Conservation (phyloP, 2,797 vertebrate genomes). For the Glyptemys insculpta region DNA sequence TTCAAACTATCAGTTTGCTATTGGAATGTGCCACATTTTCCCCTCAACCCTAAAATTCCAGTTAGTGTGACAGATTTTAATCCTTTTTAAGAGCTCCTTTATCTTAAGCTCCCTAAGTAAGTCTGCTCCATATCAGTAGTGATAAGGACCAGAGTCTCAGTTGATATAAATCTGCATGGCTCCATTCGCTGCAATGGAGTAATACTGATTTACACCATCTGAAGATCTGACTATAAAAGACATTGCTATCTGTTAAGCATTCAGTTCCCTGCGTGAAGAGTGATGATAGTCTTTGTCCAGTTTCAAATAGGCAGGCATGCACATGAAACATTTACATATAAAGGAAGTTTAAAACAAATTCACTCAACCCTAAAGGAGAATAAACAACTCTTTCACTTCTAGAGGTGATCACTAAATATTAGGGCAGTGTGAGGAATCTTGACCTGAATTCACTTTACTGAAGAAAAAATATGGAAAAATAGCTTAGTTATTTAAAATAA, state of each 20-base stretch:
- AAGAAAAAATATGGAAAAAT: background rate
- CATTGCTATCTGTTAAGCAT: background rate
- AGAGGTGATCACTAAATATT: background rate
- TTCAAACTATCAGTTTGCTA: background rate
- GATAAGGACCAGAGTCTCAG: background rate
- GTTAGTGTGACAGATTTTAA: background rate
- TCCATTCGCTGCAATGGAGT: background rate
- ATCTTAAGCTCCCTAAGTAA: background rate
- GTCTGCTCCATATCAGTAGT: background rate
- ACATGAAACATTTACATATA: background rate
- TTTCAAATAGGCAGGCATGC: background rate
- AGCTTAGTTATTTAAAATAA: background rate
- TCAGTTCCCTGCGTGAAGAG: background rate
- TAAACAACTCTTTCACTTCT: background rate
- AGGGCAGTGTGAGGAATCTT: background rate
- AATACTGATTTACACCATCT: background rate
- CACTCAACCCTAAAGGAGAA: background rate
- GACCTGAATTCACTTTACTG: background rate
- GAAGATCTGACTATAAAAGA: background rate
- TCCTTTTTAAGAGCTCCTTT: background rate
- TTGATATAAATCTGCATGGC: background rate
- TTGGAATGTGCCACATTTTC: background rate
- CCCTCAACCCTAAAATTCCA: background rate
- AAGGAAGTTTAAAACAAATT: background rate
- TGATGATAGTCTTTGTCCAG: background rate